Percentiles rank a stretch among this genome's conserved stretches.
Conservation (phyloP, 1,140 invertebrate genomes). For the Grapholita molesta region DNA sequence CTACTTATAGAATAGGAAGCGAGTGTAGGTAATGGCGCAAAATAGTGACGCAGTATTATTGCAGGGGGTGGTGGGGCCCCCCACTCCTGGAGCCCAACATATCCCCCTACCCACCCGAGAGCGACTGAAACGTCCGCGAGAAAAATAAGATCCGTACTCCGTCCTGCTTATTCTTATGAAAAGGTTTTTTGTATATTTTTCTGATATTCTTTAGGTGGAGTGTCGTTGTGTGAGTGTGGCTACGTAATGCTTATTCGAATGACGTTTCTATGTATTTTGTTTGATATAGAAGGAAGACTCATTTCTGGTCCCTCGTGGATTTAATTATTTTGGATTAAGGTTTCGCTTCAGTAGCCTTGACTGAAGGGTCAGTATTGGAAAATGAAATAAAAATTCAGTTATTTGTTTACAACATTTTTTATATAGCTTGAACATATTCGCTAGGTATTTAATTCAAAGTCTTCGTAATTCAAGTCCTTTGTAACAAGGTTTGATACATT, state of each 20-base stretch:
- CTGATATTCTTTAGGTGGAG: slow-evolving; percentile 55
- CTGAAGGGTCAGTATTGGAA: neutral
- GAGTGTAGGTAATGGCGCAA: slow-evolving; percentile 78
- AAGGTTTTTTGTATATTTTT: slow-evolving; percentile 71
- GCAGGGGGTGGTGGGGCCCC: slow-evolving; percentile 61
- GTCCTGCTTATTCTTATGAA: slow-evolving; percentile 74
- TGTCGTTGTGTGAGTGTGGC: slow-evolving; percentile 45
- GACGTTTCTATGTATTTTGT: slow-evolving; percentile 23
- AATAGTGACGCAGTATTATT: slow-evolving; percentile 79
- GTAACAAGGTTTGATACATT: neutral
- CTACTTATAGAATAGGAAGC: slow-evolving; percentile 76
- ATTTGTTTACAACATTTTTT: neutral
- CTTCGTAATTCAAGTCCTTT: too few relatives aligned
- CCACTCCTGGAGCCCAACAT: slow-evolving; percentile 32
- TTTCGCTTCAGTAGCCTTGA: neutral
- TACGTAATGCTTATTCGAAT: slow-evolving; percentile 50
- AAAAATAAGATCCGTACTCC: slow-evolving; percentile 74
- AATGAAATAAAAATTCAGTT: neutral
- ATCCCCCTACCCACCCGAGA: slow-evolving; percentile 45
- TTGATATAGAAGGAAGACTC: neutral
- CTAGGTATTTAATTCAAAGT: neutral
- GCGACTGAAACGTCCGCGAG: slow-evolving; percentile 74
- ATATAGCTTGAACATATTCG: neutral
- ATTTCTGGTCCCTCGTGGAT: neutral
- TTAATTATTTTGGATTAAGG: neutral